Conservation (phyloP, 2,797 vertebrate species). For the Tapirus indicus region DNA sequence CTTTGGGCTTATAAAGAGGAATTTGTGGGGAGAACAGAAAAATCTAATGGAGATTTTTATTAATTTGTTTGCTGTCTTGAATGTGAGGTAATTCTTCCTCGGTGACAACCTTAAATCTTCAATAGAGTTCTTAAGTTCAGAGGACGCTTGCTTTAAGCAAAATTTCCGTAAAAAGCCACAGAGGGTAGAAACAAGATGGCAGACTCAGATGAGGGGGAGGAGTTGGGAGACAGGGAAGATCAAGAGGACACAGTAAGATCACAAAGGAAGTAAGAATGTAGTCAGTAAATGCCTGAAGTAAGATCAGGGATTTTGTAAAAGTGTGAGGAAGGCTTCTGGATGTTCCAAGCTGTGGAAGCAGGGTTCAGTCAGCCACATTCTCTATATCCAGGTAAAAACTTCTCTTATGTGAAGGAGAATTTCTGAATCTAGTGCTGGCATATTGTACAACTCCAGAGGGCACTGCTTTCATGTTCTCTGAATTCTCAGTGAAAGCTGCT, state of each 20-base stretch:
- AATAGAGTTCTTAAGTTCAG: slow-evolving; percentile 29
- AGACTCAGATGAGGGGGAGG: background rate
- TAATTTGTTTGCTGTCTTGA: background rate
- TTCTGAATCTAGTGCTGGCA: background rate
- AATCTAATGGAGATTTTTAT: background rate
- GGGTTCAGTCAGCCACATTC: background rate
- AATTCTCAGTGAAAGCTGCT: background rate
- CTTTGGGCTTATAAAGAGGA: background rate
- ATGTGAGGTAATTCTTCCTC: slow-evolving; percentile 1
- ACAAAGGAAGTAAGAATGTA: background rate
- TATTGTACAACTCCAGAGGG: background rate
- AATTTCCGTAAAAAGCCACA: background rate
- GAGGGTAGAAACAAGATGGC: background rate
- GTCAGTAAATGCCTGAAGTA: background rate
- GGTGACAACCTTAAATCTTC: slow-evolving; percentile 6
- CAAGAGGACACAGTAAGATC: background rate
- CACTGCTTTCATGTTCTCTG: slow-evolving; percentile 16
- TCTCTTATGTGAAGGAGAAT: background rate
- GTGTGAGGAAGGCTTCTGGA: background rate
- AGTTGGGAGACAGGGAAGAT: background rate
- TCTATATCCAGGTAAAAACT: background rate
- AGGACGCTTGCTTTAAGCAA: slow-evolving; percentile 32
- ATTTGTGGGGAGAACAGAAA: background rate
- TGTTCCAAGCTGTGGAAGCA: background rate
- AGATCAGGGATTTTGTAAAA: background rate